Evolutionary conservation across 2,797 vertebrate genomes (phyloP), one percentile per base, ranked within the genome.

Genomic region (Dendrocincla tyrannina): DNA sequence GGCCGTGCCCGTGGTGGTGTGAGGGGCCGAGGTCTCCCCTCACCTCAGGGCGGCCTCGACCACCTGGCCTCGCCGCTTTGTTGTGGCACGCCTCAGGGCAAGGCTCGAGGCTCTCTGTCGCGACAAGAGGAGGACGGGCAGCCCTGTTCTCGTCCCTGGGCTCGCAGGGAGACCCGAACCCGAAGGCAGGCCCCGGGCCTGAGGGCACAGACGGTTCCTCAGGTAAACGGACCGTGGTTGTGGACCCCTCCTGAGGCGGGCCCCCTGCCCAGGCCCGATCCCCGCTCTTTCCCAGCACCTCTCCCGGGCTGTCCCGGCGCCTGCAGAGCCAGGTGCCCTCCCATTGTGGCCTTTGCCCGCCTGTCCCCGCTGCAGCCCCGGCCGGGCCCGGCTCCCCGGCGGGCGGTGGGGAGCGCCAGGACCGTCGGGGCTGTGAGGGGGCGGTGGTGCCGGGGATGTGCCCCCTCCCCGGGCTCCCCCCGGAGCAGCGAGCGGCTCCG

Each of bases 1-100:
- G 64, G 62, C 23, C 2, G 4, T 17, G 41, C 25, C 37, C 2
- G 12, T 2, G 49, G 5, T 2, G 30, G 0, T 5, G n/a, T 59
- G 75, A 27, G 32, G 28, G 18, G 33, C 42, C 7, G 12, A 32
- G 44, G 22, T 39, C 41, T 16, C 33, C 32, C 35, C 39, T 69
- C 1, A 5, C 16, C 16, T 77, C 73, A 28, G 39, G 60, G 46
- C 19, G 5, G 53, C 56, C 52, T 24, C 13, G 24, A 27, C 6
- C 22, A 37, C 46, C 41, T 1, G 62, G 52, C 72, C 63, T 33
- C 5, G 22, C 58, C 5, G 55, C 64, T 42, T 33, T 68, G 42
- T 25, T 25, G 66, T 18, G 18, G 69, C 47, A 16, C 15, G 15
- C 44, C 24, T 7, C 8, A 39, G 32, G 17, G 10, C 55, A n/a